Base-by-base conservation (phyloP, 92 coral and sea anemone species). In the Porites evermanni region DNA sequence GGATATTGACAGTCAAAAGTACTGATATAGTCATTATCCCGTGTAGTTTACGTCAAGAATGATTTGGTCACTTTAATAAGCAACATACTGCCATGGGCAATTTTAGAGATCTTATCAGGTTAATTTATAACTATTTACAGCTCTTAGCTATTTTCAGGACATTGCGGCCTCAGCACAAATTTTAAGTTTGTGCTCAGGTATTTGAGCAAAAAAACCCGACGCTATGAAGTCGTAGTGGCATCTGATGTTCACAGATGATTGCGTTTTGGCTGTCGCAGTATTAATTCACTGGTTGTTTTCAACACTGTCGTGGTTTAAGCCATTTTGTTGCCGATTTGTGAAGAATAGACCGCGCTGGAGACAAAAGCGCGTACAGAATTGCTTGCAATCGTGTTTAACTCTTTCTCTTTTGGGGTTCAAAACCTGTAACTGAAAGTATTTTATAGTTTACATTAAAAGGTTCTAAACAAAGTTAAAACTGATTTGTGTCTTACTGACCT, bases 81-180 rank as follows among this genome's bases (percentile, higher is more conserved):
- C 87, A 60, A 52, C 64, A 83, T 72, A 72, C 73, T 83, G 69
- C 77, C 56, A 19, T 17, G 6, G 54, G 56, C 29, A 13, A 67
- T 47, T 24, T n/a, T 16, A 19, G 69, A 72, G 86, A 81, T 81
- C 50, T 70, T 81, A 81, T 81, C 78, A 23, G 23, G 78, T 44
- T 68, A 58, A 81, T 24, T 81, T 81, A 16, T 11, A 20, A 81
- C 47, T 38, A 38, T 38, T 38, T 38, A 38, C 18, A 47, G 69
- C 52, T 58, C 53, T 32, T 56, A 63, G 8, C 56, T 56, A 13
- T 21, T 18, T 16, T 79, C 44, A 8, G n/a, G 70, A 44, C 86
- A 38, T 38, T 38, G 47, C 47, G 60, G 64, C 64, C 69, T 29
- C 75, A 4, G 12, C 19, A 70, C 59, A 32, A 29, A 81, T 32